These are phyloP conservation scores for Petrocephalus microphthalmus DNA, from an alignment of 2,113 vertebrate species.

Conservation along the genomic window DNA sequence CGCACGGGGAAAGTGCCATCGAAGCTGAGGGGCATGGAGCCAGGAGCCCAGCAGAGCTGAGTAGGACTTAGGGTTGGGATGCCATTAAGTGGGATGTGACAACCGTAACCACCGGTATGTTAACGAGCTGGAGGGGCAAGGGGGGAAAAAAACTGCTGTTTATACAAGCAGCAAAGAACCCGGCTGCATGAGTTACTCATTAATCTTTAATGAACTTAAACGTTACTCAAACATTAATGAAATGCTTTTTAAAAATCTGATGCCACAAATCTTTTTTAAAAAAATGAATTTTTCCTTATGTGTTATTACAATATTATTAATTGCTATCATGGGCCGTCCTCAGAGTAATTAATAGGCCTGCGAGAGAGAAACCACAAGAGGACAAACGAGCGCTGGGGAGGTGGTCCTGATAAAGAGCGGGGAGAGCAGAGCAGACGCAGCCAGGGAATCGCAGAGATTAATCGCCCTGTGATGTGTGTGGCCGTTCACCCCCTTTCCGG, in stretches of 20 bases:
- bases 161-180: not conserved
- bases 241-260: not conserved
- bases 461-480: not conserved
- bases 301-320: not conserved
- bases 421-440: not conserved
- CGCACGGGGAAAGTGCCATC: not conserved
- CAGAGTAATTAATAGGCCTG: not conserved
- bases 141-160: not conserved
- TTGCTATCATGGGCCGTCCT: not conserved
- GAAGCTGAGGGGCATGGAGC: not conserved
- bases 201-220: constrained; percentile 4
- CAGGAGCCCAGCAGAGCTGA: not conserved
- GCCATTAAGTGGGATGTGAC: not conserved
- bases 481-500: not conserved
- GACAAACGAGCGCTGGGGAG: not conserved
- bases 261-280: not conserved
- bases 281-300: not conserved
- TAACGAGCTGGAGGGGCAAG: not conserved
- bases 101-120: not conserved
- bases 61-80: not conserved
- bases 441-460: not conserved
- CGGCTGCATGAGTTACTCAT: not conserved
- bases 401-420: not conserved
- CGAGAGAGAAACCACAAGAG: not conserved
- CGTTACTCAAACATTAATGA: not conserved